Evolutionary conservation across 1,140 invertebrate genomes (phyloP).

Genomic region (Penaeus vannamei): DNA sequence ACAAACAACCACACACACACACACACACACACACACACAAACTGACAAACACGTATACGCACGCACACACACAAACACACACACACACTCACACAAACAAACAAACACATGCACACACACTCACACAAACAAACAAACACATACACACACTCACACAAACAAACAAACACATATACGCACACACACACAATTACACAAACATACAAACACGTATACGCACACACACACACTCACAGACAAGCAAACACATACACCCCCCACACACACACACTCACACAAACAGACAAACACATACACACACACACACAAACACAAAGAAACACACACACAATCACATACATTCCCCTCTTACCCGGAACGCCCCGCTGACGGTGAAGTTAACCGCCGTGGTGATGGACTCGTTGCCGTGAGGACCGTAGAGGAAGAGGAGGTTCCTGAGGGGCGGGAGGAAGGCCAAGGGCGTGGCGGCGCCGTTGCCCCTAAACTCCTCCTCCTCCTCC

Average conservation of each 20-base stretch:
- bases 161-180: too few relatives aligned
- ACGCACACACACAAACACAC: background rate
- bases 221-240: background rate
- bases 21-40: background rate
- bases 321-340: background rate
- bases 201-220: background rate
- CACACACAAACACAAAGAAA: background rate
- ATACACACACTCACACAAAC: too few relatives aligned
- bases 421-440: background rate
- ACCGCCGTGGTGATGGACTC: conserved; percentile 44
- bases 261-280: background rate
- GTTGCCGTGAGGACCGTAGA: conserved; percentile 55
- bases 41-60: background rate
- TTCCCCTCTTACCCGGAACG: conserved; percentile 21
- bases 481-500: background rate
- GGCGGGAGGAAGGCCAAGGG: background rate
- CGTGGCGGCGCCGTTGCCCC: too few relatives aligned
- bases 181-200: too few relatives aligned
- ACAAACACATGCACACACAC: too few relatives aligned
- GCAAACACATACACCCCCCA: background rate
- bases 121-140: too few relatives aligned
- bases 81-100: too few relatives aligned
- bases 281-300: background rate
- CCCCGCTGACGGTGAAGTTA: conserved; percentile 46
- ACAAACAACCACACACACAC: background rate